These are phyloP conservation scores for Netelia inedita DNA, from an alignment of 2,888 invertebrate species.

Conservation along the genomic window DNA sequence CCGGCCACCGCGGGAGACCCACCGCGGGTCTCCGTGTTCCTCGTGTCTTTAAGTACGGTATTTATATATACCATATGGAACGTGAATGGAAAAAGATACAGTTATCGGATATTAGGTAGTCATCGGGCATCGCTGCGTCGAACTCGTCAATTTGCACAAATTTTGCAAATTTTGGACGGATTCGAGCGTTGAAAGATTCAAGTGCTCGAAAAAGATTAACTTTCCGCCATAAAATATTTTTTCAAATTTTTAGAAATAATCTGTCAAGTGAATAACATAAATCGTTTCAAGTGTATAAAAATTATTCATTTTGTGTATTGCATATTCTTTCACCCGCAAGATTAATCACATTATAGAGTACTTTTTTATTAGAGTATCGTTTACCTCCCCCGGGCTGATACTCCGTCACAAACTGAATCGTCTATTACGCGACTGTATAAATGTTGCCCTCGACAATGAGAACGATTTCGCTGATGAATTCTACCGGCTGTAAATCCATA, in stretches of 20 bases:
- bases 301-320: too few relatives aligned
- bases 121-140: not conserved
- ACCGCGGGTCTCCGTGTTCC: conserved; percentile 48
- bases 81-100: conserved; percentile 3
- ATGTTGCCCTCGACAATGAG: conserved; percentile 71
- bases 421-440: conserved; percentile 14
- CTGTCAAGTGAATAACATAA: too few relatives aligned
- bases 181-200: not conserved
- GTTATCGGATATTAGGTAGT: conserved; percentile 10
- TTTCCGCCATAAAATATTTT: not conserved
- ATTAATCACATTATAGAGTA: too few relatives aligned
- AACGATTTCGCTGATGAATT: conserved; percentile 67
- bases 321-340: too few relatives aligned
- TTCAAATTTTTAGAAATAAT: too few relatives aligned
- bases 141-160: not conserved
- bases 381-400: not conserved
- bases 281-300: too few relatives aligned
- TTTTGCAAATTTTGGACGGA: not conserved
- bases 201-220: not conserved
- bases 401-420: not conserved
- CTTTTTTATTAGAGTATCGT: too few relatives aligned
- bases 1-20: conserved; percentile 77
- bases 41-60: conserved; percentile 57
- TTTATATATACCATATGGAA: conserved; percentile 72
- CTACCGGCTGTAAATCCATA: conserved; percentile 1